Evolutionary conservation across 2,113 vertebrate species (phyloP), one percentile per base, ranked within the genome.

Genomic region (Actenoides lindsayi): DNA sequence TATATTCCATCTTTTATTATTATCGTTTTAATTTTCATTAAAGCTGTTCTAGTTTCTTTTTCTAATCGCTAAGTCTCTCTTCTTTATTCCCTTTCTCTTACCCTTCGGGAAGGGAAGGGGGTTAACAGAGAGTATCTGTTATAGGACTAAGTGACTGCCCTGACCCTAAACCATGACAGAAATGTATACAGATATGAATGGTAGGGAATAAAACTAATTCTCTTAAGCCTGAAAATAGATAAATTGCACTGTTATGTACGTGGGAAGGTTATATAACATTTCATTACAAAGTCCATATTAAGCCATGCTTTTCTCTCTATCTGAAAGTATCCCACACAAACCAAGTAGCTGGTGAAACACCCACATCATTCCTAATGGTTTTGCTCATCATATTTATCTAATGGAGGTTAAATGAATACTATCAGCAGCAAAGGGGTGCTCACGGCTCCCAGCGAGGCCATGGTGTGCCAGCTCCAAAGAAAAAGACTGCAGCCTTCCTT

Each of bases 251-350:
- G 24, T 51, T 82, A 31, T 6, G 31, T 63, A n/a, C 0, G 24
- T 95, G 63, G 76, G 86, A 91, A 75, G 68, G 18, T 91, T 94
- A 87, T 42, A 60, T 81, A 92, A 96, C 2, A 8, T 83, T 81
- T 23, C 21, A 78, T 87, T 81, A 87, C 7, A 56, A 63, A 82
- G 53, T 51, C 80, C 77, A 15, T 27, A 2, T 64, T 87, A 77
- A 93, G 23, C 16, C 11, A 19, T 46, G 6, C 23, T 70, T 87
- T 83, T 53, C 13, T 17, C 21, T 86, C 18, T 39, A 5, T 35
- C 31, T 2, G 9, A 62, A 89, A 74, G 21, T 28, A 74, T 28
- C 64, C 35, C 44, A 11, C 31, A 63, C 11, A 63, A 71, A 63
- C 7, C 6, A 79, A 91, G 67, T 39, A 48, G 10, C 13, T 35